A percentile compares a stretch with the other conserved stretches of the same genome.
phyloP scores from a whole-genome alignment of 1,140 invertebrate species.

The Alviniconcha marisindica region DNA sequence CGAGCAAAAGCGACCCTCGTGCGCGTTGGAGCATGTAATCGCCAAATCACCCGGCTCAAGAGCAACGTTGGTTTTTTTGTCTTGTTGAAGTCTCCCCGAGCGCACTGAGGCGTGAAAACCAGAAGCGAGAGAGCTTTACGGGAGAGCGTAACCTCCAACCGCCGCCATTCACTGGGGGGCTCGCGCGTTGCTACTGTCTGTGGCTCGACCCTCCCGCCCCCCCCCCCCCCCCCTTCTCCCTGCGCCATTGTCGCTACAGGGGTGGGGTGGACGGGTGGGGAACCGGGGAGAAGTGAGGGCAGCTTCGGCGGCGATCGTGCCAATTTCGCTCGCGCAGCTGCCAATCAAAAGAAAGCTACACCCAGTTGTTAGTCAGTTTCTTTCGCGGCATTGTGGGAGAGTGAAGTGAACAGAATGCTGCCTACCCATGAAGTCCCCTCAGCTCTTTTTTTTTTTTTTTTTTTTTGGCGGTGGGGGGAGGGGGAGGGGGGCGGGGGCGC shows the following conservation, averaged over 20 bases:
- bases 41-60: conserved; percentile 12
- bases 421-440: no score
- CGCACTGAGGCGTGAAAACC: conserved; percentile 25
- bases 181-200: no score
- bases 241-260: neutral
- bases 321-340: conserved; percentile 24
- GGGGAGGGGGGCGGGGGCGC: no score
- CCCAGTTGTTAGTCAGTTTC: conserved; percentile 2
- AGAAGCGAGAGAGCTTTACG: neutral
- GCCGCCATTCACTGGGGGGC: no score
- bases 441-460: no score
- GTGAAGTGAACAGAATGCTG: no score
- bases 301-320: conserved; percentile 17
- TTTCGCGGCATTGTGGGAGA: no score
- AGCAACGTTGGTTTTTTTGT: conserved; percentile 12
- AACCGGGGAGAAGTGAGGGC: no score
- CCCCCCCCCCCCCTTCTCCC: neutral
- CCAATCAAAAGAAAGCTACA: conserved; percentile 35
- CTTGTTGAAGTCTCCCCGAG: neutral
- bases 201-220: neutral
- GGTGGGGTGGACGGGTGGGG: no score
- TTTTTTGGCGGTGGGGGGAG: no score
- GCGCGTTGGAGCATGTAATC: conserved; percentile 27
- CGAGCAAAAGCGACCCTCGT: conserved; percentile 13
- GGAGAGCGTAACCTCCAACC: neutral